phyloP scores from a whole-genome alignment of 2,888 invertebrate genomes.

The Coelinius sp. region DNA sequence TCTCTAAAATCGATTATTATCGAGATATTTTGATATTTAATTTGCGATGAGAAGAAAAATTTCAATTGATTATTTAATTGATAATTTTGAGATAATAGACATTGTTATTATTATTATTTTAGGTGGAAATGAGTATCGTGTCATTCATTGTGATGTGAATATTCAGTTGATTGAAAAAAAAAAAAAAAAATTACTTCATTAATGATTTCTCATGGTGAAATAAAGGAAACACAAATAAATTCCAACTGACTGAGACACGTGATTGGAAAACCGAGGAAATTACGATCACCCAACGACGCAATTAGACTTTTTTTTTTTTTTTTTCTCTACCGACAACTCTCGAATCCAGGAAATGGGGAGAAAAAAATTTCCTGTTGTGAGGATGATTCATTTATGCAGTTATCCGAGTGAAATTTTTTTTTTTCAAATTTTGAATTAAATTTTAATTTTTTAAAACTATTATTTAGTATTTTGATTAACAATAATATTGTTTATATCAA shows the following conservation, averaged over 20 bases:
- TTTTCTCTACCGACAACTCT: neutral
- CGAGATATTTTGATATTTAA: no score
- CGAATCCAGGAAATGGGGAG: neutral
- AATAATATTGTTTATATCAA: no score
- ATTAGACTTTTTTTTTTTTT: conserved; percentile 9
- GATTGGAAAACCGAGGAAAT: conserved; percentile 10
- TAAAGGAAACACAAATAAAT: neutral
- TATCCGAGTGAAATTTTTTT: neutral
- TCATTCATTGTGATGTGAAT: neutral
- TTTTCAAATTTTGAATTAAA: neutral
- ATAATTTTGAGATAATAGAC: no score
- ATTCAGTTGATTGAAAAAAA: no score
- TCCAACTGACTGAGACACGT: neutral
- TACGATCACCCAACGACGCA: neutral
- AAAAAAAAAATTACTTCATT: conserved; percentile 1
- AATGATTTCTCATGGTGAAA: neutral
- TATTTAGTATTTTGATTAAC: no score
- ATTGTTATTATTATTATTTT: no score
- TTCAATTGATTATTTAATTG: no score
- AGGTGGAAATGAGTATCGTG: no score
- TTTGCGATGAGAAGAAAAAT: no score
- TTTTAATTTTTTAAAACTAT: no score
- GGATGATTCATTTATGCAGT: conserved; percentile 2
- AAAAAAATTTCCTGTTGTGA: neutral
- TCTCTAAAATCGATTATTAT: no score